Evolutionary conservation across 1,140 invertebrate genomes (phyloP).

Genomic region (Macrosteles quadrilineatus): DNA sequence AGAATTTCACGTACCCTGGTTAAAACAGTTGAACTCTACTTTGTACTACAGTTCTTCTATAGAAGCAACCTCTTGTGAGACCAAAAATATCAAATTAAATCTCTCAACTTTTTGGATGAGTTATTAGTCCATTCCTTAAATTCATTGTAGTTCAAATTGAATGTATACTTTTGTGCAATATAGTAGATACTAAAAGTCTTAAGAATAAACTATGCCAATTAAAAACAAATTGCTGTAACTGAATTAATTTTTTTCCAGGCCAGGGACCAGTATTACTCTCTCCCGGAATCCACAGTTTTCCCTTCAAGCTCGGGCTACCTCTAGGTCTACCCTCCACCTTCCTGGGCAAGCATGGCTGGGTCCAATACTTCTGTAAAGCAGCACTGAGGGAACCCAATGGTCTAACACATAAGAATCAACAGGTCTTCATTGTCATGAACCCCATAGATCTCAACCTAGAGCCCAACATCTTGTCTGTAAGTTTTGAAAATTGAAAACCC

Average conservation of each 20-base stretch:
- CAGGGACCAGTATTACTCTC: conserved; percentile 82
- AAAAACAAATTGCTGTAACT: too few species aligned
- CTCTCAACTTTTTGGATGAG: too few species aligned
- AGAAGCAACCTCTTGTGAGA: too few species aligned
- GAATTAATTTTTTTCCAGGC: conserved; percentile 57
- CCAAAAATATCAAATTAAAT: too few species aligned
- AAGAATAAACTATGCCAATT: too few species aligned
- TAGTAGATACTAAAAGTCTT: too few species aligned
- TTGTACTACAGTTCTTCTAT: too few species aligned
- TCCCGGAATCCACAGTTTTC: conserved; percentile 93
- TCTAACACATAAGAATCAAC: conserved; percentile 92
- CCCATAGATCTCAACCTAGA: conserved; percentile 93
- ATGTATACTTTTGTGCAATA: too few species aligned
- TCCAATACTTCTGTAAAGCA: conserved; percentile 93
- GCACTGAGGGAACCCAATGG: conserved; percentile 87
- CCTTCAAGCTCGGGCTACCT: conserved; percentile 89
- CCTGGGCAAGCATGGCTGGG: conserved; percentile 92
- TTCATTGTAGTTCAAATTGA: too few species aligned
- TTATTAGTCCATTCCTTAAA: too few species aligned
- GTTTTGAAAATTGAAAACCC: conserved; percentile 44
- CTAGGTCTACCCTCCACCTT: conserved; percentile 91
- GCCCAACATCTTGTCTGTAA: conserved; percentile 82
- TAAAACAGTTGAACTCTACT: too few species aligned
- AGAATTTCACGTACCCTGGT: too few species aligned
- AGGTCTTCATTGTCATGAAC: conserved; percentile 96